These are phyloP conservation scores for Tribolium castaneum DNA, from an alignment of 1,140 invertebrate species.

Conservation along the genomic window DNA sequence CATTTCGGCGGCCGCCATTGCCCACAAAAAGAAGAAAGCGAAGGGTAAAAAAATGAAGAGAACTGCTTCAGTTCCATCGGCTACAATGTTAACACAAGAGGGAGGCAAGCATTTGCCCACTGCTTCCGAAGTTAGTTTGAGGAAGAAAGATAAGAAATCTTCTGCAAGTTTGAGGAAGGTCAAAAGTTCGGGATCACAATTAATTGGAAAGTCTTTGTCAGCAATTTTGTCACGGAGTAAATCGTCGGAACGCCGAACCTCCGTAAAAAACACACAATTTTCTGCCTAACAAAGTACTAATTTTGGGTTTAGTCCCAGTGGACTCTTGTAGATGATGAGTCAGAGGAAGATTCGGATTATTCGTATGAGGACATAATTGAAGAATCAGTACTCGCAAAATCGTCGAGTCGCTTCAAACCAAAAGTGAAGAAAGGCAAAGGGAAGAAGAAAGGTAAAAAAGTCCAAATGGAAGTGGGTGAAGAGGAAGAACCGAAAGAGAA, in stretches of 20 bases:
- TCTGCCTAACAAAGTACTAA: background rate
- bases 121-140: background rate
- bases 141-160: background rate
- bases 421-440: background rate
- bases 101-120: background rate
- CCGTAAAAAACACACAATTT: background rate
- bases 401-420: background rate
- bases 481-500: constrained; percentile 12
- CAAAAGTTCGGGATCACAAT: background rate
- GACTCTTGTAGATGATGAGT: background rate
- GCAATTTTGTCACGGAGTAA: background rate
- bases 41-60: background rate
- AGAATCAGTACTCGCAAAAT: background rate
- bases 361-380: background rate
- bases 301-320: background rate
- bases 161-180: background rate
- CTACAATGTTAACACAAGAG: background rate
- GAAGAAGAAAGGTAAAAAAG: background rate
- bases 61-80: background rate
- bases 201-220: background rate
- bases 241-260: background rate
- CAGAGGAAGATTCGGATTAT: background rate
- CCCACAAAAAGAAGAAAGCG: background rate
- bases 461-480: background rate
- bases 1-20: background rate